These are phyloP conservation scores for Brachionus calyciflorus DNA, from an alignment of 1,140 invertebrate genomes.

Conservation along the genomic window DNA sequence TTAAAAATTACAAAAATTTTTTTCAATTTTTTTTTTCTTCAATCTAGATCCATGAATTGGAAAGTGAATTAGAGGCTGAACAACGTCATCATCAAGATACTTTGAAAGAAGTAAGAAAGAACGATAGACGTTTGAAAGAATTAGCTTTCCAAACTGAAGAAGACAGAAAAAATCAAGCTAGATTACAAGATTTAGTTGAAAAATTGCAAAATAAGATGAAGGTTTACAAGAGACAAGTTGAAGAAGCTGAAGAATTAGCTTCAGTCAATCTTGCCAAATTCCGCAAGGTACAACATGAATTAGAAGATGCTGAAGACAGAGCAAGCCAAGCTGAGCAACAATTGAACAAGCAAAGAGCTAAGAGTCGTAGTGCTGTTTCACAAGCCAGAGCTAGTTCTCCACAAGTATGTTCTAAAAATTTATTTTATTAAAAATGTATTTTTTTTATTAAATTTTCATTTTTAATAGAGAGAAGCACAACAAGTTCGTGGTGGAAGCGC, in stretches of 20 bases:
- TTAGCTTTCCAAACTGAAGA: constrained; percentile 90
- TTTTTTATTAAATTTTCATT: too few species aligned
- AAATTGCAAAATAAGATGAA: constrained; percentile 99
- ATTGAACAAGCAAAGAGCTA: constrained; percentile 94
- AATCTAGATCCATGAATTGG: constrained; percentile 72
- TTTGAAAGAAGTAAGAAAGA: constrained; percentile 71
- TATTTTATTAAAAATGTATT: too few species aligned
- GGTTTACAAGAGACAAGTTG: constrained; percentile 98
- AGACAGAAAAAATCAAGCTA: constrained; percentile 94
- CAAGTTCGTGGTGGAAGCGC: too few species aligned
- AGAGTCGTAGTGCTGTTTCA: constrained; percentile 74
- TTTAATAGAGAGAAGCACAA: too few species aligned
- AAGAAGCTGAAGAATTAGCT: constrained; percentile 97
- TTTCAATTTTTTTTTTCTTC: neutral
- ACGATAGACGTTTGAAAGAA: constrained; percentile 69
- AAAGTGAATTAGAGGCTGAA: constrained; percentile 95
- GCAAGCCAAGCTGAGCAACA: constrained; percentile 95
- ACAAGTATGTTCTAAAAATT: too few species aligned
- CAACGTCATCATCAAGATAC: constrained; percentile 84
- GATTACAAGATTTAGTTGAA: constrained; percentile 95
- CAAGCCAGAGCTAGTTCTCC: constrained; percentile 3
- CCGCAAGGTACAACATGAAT: constrained; percentile 74
- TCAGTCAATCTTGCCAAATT: constrained; percentile 98
- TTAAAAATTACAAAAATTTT: too few species aligned
- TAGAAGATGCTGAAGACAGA: constrained; percentile 90